Evolutionary conservation across 2,888 invertebrate genomes (phyloP).

Genomic region (Ennomos erosarius): DNA sequence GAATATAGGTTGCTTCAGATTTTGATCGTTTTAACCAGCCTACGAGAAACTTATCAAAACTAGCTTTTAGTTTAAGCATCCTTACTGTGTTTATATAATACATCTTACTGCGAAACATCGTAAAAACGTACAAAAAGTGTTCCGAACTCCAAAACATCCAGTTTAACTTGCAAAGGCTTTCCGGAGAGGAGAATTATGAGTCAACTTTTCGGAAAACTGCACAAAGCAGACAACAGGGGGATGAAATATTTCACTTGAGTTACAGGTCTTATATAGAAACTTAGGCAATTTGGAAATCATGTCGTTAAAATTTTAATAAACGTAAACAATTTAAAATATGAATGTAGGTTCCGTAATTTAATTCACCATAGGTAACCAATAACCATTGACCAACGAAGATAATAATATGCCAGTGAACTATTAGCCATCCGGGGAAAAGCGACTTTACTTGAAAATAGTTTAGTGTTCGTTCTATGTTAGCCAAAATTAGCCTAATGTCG

Average conservation of each 20-base stretch:
- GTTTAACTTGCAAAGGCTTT: conserved; percentile 70
- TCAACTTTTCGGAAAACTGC: conserved; percentile 59
- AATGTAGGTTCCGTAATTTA: too few relatives aligned
- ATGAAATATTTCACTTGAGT: conserved; percentile 39
- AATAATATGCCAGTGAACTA: too few relatives aligned
- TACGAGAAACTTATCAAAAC: too few relatives aligned
- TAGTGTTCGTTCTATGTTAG: too few relatives aligned
- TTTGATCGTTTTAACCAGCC: too few relatives aligned
- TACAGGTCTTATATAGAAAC: conserved; percentile 16
- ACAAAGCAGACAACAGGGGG: conserved; percentile 46
- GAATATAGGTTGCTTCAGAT: too few relatives aligned
- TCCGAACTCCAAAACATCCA: conserved; percentile 63
- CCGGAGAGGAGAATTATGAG: conserved; percentile 69
- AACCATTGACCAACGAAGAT: too few relatives aligned
- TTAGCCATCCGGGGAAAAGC: too few relatives aligned
- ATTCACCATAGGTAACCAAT: too few relatives aligned
- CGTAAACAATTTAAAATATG: too few relatives aligned
- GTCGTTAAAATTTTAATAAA: background rate
- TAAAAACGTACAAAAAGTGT: conserved; percentile 63
- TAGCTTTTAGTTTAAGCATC: background rate
- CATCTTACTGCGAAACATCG: conserved; percentile 42
- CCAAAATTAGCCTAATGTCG: too few relatives aligned
- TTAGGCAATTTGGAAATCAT: conserved; percentile 3
- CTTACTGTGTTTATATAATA: conserved; percentile 12
- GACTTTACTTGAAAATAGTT: too few relatives aligned